Evolutionary conservation across 2,888 invertebrate genomes (phyloP).

Genomic region (Seira musarum): DNA sequence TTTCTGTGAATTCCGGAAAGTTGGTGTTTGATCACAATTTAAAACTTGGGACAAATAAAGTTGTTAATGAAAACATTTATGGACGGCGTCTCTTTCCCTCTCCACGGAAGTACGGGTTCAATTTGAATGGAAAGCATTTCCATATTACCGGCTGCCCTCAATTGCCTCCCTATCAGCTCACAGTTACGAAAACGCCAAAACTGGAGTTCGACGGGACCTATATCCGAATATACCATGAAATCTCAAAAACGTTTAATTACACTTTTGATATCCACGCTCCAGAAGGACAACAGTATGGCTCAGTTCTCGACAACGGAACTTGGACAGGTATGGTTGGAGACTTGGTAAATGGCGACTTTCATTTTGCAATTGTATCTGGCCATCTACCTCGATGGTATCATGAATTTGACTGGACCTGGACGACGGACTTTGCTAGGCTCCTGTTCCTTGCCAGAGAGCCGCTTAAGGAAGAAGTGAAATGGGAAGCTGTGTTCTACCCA

Average conservation of each 20-base stretch:
- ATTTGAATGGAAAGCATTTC: slow-evolving; percentile 24
- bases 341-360: slow-evolving; percentile 20
- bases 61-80: too few species aligned
- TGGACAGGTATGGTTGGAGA: slow-evolving; percentile 47
- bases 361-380: slow-evolving; percentile 30
- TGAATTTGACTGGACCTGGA: slow-evolving; percentile 40
- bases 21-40: not conserved
- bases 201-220: slow-evolving; percentile 37
- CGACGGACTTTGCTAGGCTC: slow-evolving; percentile 21
- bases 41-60: too few species aligned
- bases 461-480: slow-evolving; percentile 25
- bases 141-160: slow-evolving; percentile 24
- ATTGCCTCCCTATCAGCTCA: slow-evolving; percentile 33
- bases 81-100: slow-evolving; percentile 15
- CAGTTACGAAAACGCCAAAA: not conserved
- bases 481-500: slow-evolving; percentile 48
- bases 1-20: not conserved
- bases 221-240: slow-evolving; percentile 22
- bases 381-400: slow-evolving; percentile 23
- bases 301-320: slow-evolving; percentile 29
- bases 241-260: slow-evolving; percentile 23
- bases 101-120: not conserved
- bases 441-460: slow-evolving; percentile 26
- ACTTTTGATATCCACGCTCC: slow-evolving; percentile 30
- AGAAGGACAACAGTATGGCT: slow-evolving; percentile 28